These are phyloP conservation scores for Osmerus mordax DNA, from an alignment of 2,113 vertebrate genomes.

Conservation along the genomic window DNA sequence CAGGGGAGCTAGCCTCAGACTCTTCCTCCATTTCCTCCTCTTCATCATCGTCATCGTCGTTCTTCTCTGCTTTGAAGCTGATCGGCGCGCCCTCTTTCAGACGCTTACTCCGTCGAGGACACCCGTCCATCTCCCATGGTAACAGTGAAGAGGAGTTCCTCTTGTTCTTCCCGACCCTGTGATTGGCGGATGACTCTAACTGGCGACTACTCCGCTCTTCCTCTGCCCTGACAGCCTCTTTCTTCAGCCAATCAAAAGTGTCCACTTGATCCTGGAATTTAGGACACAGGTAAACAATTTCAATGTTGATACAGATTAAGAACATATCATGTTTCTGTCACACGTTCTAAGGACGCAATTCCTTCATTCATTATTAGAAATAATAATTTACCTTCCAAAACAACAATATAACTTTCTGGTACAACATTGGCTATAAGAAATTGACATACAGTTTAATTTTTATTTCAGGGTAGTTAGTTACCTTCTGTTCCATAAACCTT, in stretches of 20 bases:
- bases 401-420: too few species aligned
- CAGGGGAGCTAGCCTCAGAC: background rate
- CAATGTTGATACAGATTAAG: too few species aligned
- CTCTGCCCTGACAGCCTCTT: constrained; percentile 60
- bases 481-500: constrained; percentile 70
- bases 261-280: constrained; percentile 55
- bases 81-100: constrained; percentile 49
- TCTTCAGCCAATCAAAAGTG: constrained; percentile 67
- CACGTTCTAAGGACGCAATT: too few species aligned
- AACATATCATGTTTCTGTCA: too few species aligned
- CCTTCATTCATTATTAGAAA: too few species aligned
- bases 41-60: background rate
- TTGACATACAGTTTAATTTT: too few species aligned
- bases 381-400: too few species aligned
- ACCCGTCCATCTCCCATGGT: constrained; percentile 40
- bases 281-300: background rate
- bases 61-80: constrained; percentile 31
- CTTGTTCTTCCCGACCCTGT: constrained; percentile 21
- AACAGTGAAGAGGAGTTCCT: constrained; percentile 51
- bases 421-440: too few species aligned
- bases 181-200: background rate
- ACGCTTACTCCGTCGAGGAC: constrained; percentile 49
- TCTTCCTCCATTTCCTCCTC: background rate
- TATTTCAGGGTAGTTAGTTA: constrained; percentile 14
- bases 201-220: constrained; percentile 25